phyloP scores from a whole-genome alignment of 2,113 vertebrate species.

The Lamprotornis superbus region DNA sequence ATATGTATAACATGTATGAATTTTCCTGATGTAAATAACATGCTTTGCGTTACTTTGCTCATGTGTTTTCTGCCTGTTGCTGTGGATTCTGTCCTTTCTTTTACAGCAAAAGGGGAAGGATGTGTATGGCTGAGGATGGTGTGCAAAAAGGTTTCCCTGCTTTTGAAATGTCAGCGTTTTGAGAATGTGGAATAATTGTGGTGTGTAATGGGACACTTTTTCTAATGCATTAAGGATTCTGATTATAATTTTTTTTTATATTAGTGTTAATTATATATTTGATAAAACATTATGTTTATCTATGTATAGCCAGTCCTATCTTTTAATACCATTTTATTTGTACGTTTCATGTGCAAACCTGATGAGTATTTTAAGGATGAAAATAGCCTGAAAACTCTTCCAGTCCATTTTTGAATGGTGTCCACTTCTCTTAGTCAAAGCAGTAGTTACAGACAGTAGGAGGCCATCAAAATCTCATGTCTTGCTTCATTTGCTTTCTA shows the following conservation, averaged over 20 bases:
- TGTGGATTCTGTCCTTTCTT: not conserved
- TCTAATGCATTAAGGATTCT: not conserved
- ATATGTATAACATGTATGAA: not conserved
- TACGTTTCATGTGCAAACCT: not conserved
- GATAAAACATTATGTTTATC: not conserved
- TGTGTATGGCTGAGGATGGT: not conserved
- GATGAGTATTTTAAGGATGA: not conserved
- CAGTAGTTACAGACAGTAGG: not conserved
- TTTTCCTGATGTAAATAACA: not conserved
- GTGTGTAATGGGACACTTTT: not conserved
- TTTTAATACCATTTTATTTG: not conserved
- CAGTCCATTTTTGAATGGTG: not conserved
- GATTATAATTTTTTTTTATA: not conserved
- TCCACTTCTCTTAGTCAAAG: not conserved
- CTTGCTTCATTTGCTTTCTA: not conserved
- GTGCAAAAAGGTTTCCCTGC: not conserved
- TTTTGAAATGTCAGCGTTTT: not conserved
- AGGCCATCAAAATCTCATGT: not conserved
- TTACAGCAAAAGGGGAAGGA: not conserved
- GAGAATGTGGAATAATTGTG: not conserved
- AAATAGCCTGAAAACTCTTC: not conserved
- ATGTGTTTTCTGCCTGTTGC: not conserved
- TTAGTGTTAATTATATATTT: not conserved
- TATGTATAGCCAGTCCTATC: not conserved
- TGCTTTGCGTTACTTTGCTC: not conserved